Percentiles rank a stretch among this genome's conserved stretches.
These are phyloP conservation scores for Onychostoma macrolepis DNA, from an alignment of 2,113 vertebrate genomes.

Conservation along the genomic window DNA sequence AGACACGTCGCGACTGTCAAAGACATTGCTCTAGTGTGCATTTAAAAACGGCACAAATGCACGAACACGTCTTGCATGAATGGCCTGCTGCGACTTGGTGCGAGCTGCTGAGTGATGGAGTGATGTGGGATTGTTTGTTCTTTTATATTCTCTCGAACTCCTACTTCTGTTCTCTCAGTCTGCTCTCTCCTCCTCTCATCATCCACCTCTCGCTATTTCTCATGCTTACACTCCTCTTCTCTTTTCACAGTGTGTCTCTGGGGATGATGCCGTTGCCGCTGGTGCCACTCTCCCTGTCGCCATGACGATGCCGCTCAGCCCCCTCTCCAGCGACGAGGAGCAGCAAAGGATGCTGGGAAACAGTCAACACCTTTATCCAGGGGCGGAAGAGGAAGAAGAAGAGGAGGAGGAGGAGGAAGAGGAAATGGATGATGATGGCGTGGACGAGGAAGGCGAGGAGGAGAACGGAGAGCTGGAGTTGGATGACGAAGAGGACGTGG, in stretches of 20 bases:
- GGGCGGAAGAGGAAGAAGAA: slow-evolving; percentile 82
- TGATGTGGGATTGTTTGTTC: slow-evolving; percentile 16
- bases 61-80: neutral
- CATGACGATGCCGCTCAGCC: slow-evolving; percentile 92
- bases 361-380: slow-evolving; percentile 78
- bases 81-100: neutral
- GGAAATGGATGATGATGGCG: slow-evolving; percentile 77
- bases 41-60: neutral
- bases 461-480: slow-evolving; percentile 75
- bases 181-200: slow-evolving; percentile 22
- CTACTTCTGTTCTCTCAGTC: slow-evolving; percentile 38
- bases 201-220: slow-evolving; percentile 33
- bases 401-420: slow-evolving; percentile 87
- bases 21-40: neutral
- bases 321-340: slow-evolving; percentile 91
- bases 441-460: slow-evolving; percentile 70
- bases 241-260: slow-evolving; percentile 68
- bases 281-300: slow-evolving; percentile 78
- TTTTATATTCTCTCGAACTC: slow-evolving; percentile 22
- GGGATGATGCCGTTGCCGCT: slow-evolving; percentile 78
- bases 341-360: slow-evolving; percentile 86
- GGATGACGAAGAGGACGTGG: slow-evolving; percentile 70
- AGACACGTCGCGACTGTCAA: neutral
- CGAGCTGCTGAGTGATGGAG: neutral
- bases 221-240: slow-evolving; percentile 19